Conservation (phyloP, 2,888 invertebrate genomes). For the Ecliptopera silaceata region DNA sequence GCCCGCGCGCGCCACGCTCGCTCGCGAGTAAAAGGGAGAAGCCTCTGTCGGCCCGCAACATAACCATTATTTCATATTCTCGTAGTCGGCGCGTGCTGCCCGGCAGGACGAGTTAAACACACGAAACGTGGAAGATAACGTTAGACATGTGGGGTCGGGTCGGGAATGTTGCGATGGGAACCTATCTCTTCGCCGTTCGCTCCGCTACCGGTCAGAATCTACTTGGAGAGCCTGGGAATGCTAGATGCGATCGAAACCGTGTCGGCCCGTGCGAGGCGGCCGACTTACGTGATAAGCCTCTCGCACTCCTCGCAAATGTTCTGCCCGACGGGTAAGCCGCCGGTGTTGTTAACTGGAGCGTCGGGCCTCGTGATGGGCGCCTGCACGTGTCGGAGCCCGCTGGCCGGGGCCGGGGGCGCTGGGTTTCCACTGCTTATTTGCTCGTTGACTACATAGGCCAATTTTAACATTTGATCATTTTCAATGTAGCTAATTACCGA, state of each 20-base stretch:
- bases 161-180: slow-evolving; percentile 23
- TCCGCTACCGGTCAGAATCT: neutral
- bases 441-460: slow-evolving; percentile 44
- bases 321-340: slow-evolving; percentile 92
- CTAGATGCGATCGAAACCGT: slow-evolving; percentile 79
- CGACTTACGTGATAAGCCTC: slow-evolving; percentile 98
- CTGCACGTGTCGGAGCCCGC: slow-evolving; percentile 87
- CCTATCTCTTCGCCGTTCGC: slow-evolving; percentile 21
- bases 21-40: slow-evolving; percentile 88
- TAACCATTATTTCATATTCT: slow-evolving; percentile 55
- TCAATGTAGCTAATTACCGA: slow-evolving; percentile 7
- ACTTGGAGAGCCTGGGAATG: slow-evolving; percentile 20
- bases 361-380: slow-evolving; percentile 88
- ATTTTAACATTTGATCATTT: slow-evolving; percentile 50
- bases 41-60: slow-evolving; percentile 75
- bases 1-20: slow-evolving; percentile 89
- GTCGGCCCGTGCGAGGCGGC: slow-evolving; percentile 84
- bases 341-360: slow-evolving; percentile 85
- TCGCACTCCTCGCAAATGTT: slow-evolving; percentile 99
- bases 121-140: slow-evolving; percentile 23
- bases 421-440: slow-evolving; percentile 27
- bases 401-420: slow-evolving; percentile 61
- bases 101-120: slow-evolving; percentile 49
- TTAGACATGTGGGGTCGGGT: slow-evolving; percentile 15
- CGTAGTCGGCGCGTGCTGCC: slow-evolving; percentile 36